phyloP scores from a whole-genome alignment of 2,113 vertebrate species.

The Tachuris rubrigastra region DNA sequence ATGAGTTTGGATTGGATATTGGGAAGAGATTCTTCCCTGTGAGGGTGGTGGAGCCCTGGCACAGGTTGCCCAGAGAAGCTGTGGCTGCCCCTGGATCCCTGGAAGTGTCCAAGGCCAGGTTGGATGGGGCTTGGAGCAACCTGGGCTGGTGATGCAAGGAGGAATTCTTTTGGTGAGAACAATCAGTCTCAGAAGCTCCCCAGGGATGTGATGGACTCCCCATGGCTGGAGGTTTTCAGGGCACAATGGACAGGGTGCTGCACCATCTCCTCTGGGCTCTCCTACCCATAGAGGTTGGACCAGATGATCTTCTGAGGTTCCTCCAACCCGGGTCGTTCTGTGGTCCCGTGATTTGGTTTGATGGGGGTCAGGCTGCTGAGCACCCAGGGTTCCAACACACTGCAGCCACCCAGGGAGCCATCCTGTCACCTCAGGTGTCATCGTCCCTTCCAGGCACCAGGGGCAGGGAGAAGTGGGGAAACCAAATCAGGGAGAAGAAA shows the following conservation, averaged over 20 bases:
- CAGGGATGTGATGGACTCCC: neutral
- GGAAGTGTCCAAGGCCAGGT: neutral
- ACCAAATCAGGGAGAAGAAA: neutral
- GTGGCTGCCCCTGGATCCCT: neutral
- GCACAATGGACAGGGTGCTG: neutral
- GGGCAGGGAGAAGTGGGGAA: neutral
- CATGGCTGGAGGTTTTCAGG: neutral
- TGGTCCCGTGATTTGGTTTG: neutral
- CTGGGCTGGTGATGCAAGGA: neutral
- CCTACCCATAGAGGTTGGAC: neutral
- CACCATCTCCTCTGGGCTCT: neutral
- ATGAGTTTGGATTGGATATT: neutral
- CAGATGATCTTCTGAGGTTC: neutral
- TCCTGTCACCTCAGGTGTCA: neutral
- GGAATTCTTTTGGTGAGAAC: neutral
- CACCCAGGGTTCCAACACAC: neutral
- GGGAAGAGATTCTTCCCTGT: neutral
- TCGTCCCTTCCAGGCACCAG: neutral
- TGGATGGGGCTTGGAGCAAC: neutral
- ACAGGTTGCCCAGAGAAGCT: no score
- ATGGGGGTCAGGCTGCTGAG: neutral
- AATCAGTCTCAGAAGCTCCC: neutral
- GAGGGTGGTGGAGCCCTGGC: no score
- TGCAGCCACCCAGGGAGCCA: neutral
- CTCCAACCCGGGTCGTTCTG: neutral